A percentile compares a stretch with the other conserved stretches of the same genome.
Conservation (phyloP, 2,888 invertebrate species). For the Acleris sparsana region DNA sequence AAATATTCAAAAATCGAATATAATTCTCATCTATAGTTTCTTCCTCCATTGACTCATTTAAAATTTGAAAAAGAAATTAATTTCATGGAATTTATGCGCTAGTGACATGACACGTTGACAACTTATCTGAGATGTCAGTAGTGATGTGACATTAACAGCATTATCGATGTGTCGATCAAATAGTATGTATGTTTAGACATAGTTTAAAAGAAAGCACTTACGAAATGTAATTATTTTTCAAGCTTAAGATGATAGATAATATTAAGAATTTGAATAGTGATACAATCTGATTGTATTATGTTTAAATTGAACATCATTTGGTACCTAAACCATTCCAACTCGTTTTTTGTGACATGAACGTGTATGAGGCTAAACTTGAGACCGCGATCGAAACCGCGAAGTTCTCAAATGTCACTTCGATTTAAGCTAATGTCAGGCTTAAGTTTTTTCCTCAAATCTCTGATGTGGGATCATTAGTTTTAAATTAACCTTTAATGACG, state of each 20-base stretch:
- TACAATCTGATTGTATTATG: not conserved
- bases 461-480: slow-evolving; percentile 20
- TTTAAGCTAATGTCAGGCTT: slow-evolving; percentile 28
- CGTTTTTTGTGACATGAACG: slow-evolving; percentile 17
- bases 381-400: slow-evolving; percentile 21
- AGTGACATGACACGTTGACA: slow-evolving; percentile 40
- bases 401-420: slow-evolving; percentile 33
- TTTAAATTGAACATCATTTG: slow-evolving; percentile 2
- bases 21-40: slow-evolving; percentile 15
- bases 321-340: slow-evolving; percentile 7
- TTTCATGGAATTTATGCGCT: slow-evolving; percentile 23
- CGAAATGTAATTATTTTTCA: slow-evolving; percentile 17
- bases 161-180: slow-evolving; percentile 43
- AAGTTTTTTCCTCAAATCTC: slow-evolving; percentile 33
- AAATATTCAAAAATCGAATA: slow-evolving; percentile 4
- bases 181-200: slow-evolving; percentile 32
- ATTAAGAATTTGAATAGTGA: slow-evolving; percentile 1
- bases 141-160: slow-evolving; percentile 41
- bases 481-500: slow-evolving; percentile 28
- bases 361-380: slow-evolving; percentile 5
- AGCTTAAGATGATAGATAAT: slow-evolving; percentile 18
- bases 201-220: slow-evolving; percentile 34
- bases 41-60: slow-evolving; percentile 25
- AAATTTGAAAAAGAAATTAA: slow-evolving; percentile 20
- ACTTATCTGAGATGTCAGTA: slow-evolving; percentile 39